Conservation (phyloP, 2,797 vertebrate species). For the Darevskia nairensis region DNA sequence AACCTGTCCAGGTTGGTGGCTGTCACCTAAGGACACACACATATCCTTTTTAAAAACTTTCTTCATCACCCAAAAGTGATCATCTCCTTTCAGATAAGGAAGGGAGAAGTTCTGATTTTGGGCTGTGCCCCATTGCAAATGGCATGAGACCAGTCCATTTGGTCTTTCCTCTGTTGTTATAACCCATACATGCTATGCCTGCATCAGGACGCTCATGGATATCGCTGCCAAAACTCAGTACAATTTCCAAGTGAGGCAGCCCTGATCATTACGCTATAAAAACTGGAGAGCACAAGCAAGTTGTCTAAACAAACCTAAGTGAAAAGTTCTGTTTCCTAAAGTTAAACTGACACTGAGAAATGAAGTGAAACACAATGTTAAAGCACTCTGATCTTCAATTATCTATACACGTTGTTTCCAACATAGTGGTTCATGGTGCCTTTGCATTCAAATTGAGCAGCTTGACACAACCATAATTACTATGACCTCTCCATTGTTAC, state of each 20-base stretch:
- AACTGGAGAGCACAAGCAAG: not conserved
- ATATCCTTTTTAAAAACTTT: too few species aligned
- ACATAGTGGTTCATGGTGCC: slow-evolving; percentile 34
- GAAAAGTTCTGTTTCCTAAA: slow-evolving; percentile 16
- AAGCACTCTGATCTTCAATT: not conserved
- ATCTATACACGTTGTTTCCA: slow-evolving; percentile 25
- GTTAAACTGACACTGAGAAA: slow-evolving; percentile 10
- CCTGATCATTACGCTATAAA: not conserved
- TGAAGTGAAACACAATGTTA: not conserved
- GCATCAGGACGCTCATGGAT: too few species aligned
- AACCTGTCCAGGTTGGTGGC: not conserved
- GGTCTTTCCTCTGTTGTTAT: not conserved
- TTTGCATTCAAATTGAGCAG: slow-evolving; percentile 63
- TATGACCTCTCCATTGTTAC: slow-evolving; percentile 15
- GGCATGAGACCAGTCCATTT: not conserved
- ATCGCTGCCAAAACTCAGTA: not conserved
- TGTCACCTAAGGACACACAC: too few species aligned
- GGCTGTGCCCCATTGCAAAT: not conserved
- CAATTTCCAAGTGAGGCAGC: not conserved
- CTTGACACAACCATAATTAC: slow-evolving; percentile 1
- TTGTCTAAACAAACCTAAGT: slow-evolving; percentile 5
- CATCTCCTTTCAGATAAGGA: not conserved
- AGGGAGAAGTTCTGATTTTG: not conserved
- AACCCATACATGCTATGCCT: not conserved
- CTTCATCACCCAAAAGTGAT: too few species aligned